These are phyloP conservation scores for Agrypnus murinus DNA, from an alignment of 2,888 invertebrate genomes.

Conservation along the genomic window DNA sequence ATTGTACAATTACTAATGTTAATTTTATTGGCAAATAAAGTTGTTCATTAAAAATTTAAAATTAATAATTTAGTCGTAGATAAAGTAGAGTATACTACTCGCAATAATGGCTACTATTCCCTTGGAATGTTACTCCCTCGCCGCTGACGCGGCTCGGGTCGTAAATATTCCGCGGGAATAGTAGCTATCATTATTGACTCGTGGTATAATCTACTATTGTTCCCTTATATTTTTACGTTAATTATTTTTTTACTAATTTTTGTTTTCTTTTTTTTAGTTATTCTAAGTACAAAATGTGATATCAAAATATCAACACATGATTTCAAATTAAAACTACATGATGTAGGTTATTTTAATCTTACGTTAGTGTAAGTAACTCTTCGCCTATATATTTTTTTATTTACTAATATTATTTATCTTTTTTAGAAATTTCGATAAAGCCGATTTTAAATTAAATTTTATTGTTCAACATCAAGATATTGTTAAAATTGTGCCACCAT, in stretches of 20 bases:
- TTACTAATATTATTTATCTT: background rate
- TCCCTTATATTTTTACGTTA: too few species aligned
- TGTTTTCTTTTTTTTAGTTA: conserved; percentile 53
- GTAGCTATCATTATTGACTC: too few species aligned
- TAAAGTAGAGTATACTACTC: too few species aligned
- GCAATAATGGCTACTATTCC: too few species aligned
- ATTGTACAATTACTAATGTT: too few species aligned
- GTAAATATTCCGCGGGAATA: too few species aligned
- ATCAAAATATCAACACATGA: conserved; percentile 76
- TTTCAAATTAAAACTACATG: conserved; percentile 75
- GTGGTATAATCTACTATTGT: too few species aligned
- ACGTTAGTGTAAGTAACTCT: conserved; percentile 75
- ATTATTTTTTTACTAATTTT: background rate
- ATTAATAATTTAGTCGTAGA: too few species aligned
- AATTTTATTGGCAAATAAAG: too few species aligned
- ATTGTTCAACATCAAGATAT: conserved; percentile 79
- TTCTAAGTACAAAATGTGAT: conserved; percentile 59
- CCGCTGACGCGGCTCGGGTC: too few species aligned
- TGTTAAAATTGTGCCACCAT: conserved; percentile 74
- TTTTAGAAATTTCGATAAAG: conserved; percentile 27
- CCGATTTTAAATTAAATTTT: conserved; percentile 66
- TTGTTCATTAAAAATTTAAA: too few species aligned
- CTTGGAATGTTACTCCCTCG: too few species aligned
- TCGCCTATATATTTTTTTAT: background rate
- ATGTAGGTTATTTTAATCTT: conserved; percentile 71